phyloP scores from a whole-genome alignment of 2,888 invertebrate genomes.

The Melinopterus prodromus region DNA sequence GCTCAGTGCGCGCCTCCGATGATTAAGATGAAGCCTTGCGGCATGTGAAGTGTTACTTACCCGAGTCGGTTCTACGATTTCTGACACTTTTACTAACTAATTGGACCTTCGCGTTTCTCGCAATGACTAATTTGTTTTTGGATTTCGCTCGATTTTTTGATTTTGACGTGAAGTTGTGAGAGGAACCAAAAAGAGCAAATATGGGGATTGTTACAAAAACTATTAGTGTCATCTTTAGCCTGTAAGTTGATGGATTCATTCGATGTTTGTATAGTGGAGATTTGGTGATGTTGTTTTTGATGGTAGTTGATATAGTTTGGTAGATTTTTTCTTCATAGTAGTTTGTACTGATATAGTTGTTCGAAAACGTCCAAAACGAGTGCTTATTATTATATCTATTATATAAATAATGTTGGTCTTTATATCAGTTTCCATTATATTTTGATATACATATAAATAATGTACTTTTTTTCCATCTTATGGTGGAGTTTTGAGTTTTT shows the following conservation, averaged over 20 bases:
- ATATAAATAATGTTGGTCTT: no score
- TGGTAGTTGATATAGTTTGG: neutral
- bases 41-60: neutral
- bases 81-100: neutral
- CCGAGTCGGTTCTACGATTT: neutral
- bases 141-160: neutral
- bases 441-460: no score
- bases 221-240: slow-evolving; percentile 81
- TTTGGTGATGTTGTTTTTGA: neutral
- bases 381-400: no score
- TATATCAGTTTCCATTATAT: no score
- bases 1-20: neutral
- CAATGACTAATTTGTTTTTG: neutral
- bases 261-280: neutral
- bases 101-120: neutral
- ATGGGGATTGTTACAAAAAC: slow-evolving; percentile 84
- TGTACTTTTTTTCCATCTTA: no score
- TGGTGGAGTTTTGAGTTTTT: no score
- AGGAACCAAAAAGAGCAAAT: slow-evolving; percentile 32
- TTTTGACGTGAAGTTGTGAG: neutral
- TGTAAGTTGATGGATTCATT: slow-evolving; percentile 67
- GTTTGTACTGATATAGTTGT: no score
- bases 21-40: neutral
- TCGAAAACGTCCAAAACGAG: no score
- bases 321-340: neutral